These are phyloP conservation scores for Potorous gilbertii DNA, from an alignment of 2,797 vertebrate species.

Conservation along the genomic window DNA sequence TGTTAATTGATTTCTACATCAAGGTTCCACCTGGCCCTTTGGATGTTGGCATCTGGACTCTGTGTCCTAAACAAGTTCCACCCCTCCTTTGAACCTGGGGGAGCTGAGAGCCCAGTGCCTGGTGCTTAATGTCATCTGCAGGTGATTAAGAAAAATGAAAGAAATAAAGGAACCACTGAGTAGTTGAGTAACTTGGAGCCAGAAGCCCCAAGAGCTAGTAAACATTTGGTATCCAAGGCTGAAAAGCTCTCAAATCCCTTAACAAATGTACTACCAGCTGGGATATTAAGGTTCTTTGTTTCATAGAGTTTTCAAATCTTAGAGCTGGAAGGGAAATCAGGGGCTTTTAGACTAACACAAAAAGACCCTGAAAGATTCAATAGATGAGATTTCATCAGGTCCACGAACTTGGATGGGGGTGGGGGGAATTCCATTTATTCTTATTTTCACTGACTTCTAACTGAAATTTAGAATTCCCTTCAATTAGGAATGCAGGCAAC, in stretches of 20 bases:
- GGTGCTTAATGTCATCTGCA: conserved; percentile 76
- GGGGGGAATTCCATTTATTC: not conserved
- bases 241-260: not conserved
- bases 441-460: not conserved
- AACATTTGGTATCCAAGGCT: conserved; percentile 29
- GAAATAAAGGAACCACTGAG: conserved; percentile 66
- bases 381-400: not conserved
- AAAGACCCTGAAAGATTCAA: not conserved
- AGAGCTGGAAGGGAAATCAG: not conserved
- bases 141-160: conserved; percentile 79
- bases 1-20: conserved; percentile 61
- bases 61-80: conserved; percentile 75
- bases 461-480: not conserved
- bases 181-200: conserved; percentile 62
- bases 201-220: conserved; percentile 68
- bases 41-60: conserved; percentile 70
- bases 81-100: conserved; percentile 70
- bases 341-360: not conserved
- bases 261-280: not conserved
- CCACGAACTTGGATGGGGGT: not conserved
- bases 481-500: not conserved
- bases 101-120: conserved; percentile 69
- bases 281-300: not conserved
- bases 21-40: conserved; percentile 68
- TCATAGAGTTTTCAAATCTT: not conserved